Percentiles rank a stretch among this genome's conserved stretches.
Evolutionary conservation across 1,140 invertebrate species (phyloP).

Genomic region (Drosophila baimaii): DNA sequence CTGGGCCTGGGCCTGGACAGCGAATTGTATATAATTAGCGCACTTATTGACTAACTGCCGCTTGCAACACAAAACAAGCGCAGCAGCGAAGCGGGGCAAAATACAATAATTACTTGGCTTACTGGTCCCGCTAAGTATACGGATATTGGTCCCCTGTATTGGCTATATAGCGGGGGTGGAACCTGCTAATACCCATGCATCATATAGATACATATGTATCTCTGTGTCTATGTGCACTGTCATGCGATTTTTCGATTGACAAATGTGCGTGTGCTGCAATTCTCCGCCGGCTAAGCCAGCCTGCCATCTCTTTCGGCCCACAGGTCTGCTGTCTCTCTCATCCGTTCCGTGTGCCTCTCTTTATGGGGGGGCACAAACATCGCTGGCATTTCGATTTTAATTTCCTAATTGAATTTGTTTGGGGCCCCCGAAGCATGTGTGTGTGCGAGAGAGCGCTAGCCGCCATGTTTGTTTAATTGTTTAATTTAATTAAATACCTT

Average conservation of each 20-base stretch:
- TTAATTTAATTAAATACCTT: conserved; percentile 77
- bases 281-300: conserved; percentile 33
- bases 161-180: conserved; percentile 13
- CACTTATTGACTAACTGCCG: conserved; percentile 73
- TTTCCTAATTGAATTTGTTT: conserved; percentile 81
- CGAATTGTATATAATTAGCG: conserved; percentile 77
- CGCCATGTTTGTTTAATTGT: conserved; percentile 79
- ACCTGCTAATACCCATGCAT: conserved; percentile 9
- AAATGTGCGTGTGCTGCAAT: conserved; percentile 74
- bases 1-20: conserved; percentile 44
- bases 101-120: conserved; percentile 45
- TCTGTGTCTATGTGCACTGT: conserved; percentile 11
- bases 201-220: background rate
- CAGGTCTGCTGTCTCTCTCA: background rate
- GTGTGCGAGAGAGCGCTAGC: conserved; percentile 21
- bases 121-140: conserved; percentile 23
- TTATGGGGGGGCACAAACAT: conserved; percentile 24
- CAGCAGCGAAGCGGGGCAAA: conserved; percentile 21
- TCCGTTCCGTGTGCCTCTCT: conserved; percentile 7
- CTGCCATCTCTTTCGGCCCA: conserved; percentile 11
- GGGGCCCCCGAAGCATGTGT: conserved; percentile 8
- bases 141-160: conserved; percentile 17
- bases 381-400: conserved; percentile 50
- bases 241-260: conserved; percentile 54
- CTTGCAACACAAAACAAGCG: conserved; percentile 42